phyloP scores from a whole-genome alignment of 1,140 invertebrate genomes.

The Cyphomyrmex costatus region DNA sequence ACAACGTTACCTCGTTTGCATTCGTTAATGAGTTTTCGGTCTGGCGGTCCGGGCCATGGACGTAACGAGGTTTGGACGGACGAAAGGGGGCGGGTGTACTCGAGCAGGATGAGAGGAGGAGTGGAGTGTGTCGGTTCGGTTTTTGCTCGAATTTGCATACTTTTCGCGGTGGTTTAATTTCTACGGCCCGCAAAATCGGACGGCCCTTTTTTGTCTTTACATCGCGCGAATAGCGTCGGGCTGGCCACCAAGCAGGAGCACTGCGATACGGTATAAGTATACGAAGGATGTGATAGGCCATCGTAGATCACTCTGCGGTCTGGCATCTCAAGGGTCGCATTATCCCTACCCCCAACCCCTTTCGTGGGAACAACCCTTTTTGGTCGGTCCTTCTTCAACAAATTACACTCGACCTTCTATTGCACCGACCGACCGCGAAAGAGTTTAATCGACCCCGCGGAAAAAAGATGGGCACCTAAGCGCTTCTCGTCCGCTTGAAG shows the following conservation, averaged over 20 bases:
- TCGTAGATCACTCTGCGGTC: conserved; percentile 84
- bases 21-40: conserved; percentile 85
- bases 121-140: conserved; percentile 70
- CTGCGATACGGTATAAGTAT: conserved; percentile 78
- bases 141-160: conserved; percentile 76
- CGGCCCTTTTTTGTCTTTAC: conserved; percentile 39
- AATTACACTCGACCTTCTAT: conserved; percentile 80
- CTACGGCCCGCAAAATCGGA: conserved; percentile 54
- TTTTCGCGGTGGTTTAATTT: conserved; percentile 74
- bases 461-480: conserved; percentile 79
- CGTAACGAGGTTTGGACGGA: conserved; percentile 74
- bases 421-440: conserved; percentile 74
- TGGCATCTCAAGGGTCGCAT: conserved; percentile 85
- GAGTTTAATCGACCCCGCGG: conserved; percentile 82
- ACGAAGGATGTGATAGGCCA: conserved; percentile 78
- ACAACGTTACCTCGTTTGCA: conserved; percentile 85
- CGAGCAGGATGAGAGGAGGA: conserved; percentile 63
- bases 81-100: conserved; percentile 51
- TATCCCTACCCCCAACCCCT: conserved; percentile 77
- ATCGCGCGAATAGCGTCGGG: conserved; percentile 37
- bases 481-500: conserved; percentile 60
- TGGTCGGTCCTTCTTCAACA: conserved; percentile 82
- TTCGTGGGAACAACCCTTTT: conserved; percentile 82
- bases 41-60: conserved; percentile 71
- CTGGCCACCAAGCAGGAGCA: conserved; percentile 54